Conservation (phyloP, 1,140 invertebrate species). For the Diabrotica virgifera region DNA sequence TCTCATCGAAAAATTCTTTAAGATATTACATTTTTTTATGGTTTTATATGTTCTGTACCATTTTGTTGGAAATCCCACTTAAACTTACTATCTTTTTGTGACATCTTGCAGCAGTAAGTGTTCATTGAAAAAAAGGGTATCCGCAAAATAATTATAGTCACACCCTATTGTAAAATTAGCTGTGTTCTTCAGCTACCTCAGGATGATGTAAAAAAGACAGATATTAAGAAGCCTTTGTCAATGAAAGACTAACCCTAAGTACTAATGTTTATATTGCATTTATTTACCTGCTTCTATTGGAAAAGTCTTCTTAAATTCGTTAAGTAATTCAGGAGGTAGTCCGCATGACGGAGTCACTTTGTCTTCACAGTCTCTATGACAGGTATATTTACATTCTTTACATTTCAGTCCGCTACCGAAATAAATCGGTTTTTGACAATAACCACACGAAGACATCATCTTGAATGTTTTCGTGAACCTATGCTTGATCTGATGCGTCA, state of each 20-base stretch:
- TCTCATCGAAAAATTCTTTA: too few relatives aligned
- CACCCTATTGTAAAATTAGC: too few relatives aligned
- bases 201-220: too few relatives aligned
- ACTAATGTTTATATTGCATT: neutral
- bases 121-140: too few relatives aligned
- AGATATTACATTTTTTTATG: too few relatives aligned
- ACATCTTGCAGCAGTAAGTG: too few relatives aligned
- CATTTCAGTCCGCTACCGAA: constrained; percentile 82
- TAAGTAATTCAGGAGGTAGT: constrained; percentile 76
- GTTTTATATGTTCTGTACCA: too few relatives aligned
- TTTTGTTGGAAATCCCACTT: too few relatives aligned
- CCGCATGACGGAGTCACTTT: constrained; percentile 91
- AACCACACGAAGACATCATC: constrained; percentile 85
- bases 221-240: too few relatives aligned
- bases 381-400: constrained; percentile 95
- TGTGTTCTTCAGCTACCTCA: too few relatives aligned
- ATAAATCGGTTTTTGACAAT: constrained; percentile 89
- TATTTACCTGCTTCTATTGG: constrained; percentile 20
- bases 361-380: constrained; percentile 80
- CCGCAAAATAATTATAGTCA: too few relatives aligned
- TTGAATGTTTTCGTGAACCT: constrained; percentile 86
- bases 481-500: constrained; percentile 90
- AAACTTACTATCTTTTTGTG: too few relatives aligned
- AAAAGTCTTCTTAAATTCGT: constrained; percentile 67
- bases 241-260: neutral